Base-by-base conservation (phyloP, 2,888 invertebrate species). In the Listrodromus nycthemerus region DNA sequence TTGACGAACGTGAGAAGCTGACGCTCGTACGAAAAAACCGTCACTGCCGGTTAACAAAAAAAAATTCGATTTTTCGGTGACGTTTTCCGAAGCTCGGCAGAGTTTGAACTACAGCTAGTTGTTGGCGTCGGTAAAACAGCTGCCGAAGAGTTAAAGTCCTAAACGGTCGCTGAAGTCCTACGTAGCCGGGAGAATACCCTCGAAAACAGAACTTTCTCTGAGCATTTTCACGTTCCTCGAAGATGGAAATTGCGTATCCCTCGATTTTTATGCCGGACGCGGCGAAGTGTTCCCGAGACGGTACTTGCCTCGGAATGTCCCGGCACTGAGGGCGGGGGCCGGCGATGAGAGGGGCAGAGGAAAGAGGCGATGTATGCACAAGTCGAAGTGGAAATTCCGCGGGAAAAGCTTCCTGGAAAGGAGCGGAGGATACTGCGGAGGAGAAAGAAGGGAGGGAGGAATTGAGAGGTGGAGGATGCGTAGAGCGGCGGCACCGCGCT, bases 291-390 rank as follows among this genome's bases (percentile, higher is more conserved):
- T 55, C 58, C 71, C 82, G 27, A n/a, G 81, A 65, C 48, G 77
- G 71, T 73, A 66, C 71, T 84, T 84, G 66, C 58, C 66, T 77
- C 65, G 66, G 41, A 82, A 73, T 77, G 55, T 77, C 67, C 58
- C 50, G 33, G 65, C 71, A 21, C 61, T 73, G 19, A 37, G 48
- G 71, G 41, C 48, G 10, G 33, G 61, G 61, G 50, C 27, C 13
- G 48, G 21, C 48, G 50, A 67, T 27, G 45, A 65, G 45, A 41
- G 58, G 66, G 37, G 7, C 61, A 41, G 61, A 71, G 27, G 8
- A 71, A 66, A 37, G 52, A 77, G 74, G 33, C 52, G n/a, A 76
- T 63, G 45, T 48, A 48, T 55, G 61, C 67, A 70, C 19, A 10
- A 52, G 69, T 55, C 41, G 52, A 50, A 74, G 63, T 21, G 69